phyloP scores from a whole-genome alignment of 2,113 vertebrate genomes.

The human (Homo sapiens) region GRCh38 chr3:130690001-130690500 shows the following conservation, averaged over 20 bases:
- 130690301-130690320: not conserved
- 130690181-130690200: not conserved
- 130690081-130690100: not conserved
- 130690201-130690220: not conserved
- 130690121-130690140: not conserved
- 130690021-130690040: not conserved
- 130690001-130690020: not conserved
- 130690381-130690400: not conserved
- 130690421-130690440: not conserved
- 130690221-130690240: conserved; percentile 10
- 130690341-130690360: not conserved
- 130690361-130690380: not conserved
- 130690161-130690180: not conserved
- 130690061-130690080: not conserved
- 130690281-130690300: conserved; percentile 19
- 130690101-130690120: conserved; percentile 11
- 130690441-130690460: not conserved
- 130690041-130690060: not conserved
- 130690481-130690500: conserved; percentile 93
- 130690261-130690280: not conserved
- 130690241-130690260: not conserved
- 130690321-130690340: not conserved
- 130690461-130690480: not conserved
- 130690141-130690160: not conserved
- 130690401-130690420: not conserved